phyloP scores from a whole-genome alignment of 2,113 vertebrate genomes.

The Pseudorhombus dupliciocellatus region DNA sequence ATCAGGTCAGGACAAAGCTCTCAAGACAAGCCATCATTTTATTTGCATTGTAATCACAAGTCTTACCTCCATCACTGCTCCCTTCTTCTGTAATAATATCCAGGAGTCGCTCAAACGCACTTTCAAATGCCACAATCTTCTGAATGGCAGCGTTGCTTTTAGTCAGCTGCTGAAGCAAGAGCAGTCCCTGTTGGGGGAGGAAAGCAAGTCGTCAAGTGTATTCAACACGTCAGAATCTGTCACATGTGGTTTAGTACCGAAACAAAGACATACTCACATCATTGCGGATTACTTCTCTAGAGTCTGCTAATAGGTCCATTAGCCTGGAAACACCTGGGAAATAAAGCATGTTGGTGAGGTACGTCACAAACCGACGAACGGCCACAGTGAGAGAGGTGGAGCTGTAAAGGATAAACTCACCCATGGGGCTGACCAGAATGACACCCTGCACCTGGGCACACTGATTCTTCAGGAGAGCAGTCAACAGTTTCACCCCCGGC shows the following conservation, averaged over 20 bases:
- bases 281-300: constrained; percentile 97
- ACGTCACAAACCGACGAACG: neutral
- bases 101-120: constrained; percentile 95
- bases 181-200: constrained; percentile 83
- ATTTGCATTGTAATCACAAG: too few relatives aligned
- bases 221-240: neutral
- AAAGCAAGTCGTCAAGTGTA: neutral
- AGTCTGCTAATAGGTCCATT: constrained; percentile 96
- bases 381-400: neutral
- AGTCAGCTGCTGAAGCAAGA: constrained; percentile 94
- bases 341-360: neutral
- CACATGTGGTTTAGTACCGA: neutral
- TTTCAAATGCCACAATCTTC: constrained; percentile 99
- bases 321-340: constrained; percentile 92
- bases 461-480: constrained; percentile 91
- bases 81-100: constrained; percentile 98
- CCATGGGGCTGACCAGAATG: constrained; percentile 97
- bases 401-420: constrained; percentile 76
- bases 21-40: neutral
- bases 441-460: constrained; percentile 93
- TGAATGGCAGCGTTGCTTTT: constrained; percentile 98
- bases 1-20: neutral
- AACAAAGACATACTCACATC: constrained; percentile 84
- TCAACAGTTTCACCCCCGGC: constrained; percentile 95
- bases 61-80: constrained; percentile 94